Base-by-base conservation (phyloP, 2,888 invertebrate genomes). In the Sthenelais limicola region DNA sequence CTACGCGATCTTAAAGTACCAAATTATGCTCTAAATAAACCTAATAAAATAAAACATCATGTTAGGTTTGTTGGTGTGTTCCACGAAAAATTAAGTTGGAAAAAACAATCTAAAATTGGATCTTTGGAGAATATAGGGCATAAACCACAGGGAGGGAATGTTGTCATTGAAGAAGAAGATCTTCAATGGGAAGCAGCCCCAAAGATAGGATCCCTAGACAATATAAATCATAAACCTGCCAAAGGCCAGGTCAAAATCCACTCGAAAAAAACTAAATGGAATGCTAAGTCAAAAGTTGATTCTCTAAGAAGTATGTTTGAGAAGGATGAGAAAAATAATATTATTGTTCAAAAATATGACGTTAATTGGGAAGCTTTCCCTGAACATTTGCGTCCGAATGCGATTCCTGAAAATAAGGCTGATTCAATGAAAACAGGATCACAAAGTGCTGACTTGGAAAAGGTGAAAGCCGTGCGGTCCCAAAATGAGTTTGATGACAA, bases 141-240 rank as follows among this genome's bases (percentile, higher is more conserved):
- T 35, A 47, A 35, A 30, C 69, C 69, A 15, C 21, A 28, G 12
- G 69, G 69, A 26, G 54, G 69, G n/a, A 35, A 69, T 21, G 71
- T 71, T 18, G 43, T 32, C 18, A 43, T 49, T 33, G 33, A 32
- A 58, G 62, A 62, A 24, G 62, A 62, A 2, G 62, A 62, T 18
- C 3, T 43, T 38, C 24, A 7, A 15, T 35, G 7, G n/a, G 38
- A 28, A 3, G n/a, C 52, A 26, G 35, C 18, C 87, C 96, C 96
- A 30, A 96, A 96, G 90, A 95, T 96, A 82, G 96, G 96, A 24
- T 96, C 96, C 1, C 88, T 96, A 86, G 93, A 94, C n/a, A 96
- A 96, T 88, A 91, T 95, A 33, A 93, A 92, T 75, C 93, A 96
- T 88, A 95, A 93, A 87, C 96, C 96, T 0, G 95, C 95, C 32